Base-by-base conservation (phyloP, 2,797 vertebrate genomes). In the Spatula versicolor region DNA sequence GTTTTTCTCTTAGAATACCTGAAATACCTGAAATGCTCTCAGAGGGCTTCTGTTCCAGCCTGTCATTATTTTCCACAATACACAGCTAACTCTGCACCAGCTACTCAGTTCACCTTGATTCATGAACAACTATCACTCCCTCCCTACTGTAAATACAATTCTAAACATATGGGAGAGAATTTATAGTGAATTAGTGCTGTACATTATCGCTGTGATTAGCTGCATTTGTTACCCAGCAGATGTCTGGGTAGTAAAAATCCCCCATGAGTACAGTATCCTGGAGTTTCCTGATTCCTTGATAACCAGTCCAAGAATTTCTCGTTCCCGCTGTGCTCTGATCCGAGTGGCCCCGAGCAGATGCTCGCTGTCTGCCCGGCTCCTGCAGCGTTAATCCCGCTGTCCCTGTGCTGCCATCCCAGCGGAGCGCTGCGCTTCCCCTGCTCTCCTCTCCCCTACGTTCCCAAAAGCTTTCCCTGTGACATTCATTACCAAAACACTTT, bases 171-270 rank as follows among this genome's bases (percentile, higher is more conserved):
- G 95, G 92, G 79, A 92, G 72, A 68, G 75, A 83, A 88, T 66
- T 52, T 45, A 84, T 33, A 81, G 94, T 86, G 89, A 90, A 87
- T 87, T 68, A 82, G 63, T 14, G 25, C 43, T 73, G 64, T 48
- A 69, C 62, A 72, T 92, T 94, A 84, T 73, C 7, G 0, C 63
- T 7, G 4, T 95, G 95, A 96, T 97, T 95, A 97, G 94, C 95
- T 85, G 50, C 82, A 58, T 95, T 96, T 95, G 95, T 95, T 95
- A 97, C 78, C 81, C 94, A 81, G 88, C 96, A 96, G 95, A 94
- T 96, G 96, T 95, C 93, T 94, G 90, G 58, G 86, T 95, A 94
- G 90, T 96, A 95, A 95, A 93, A 86, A 71, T 74, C 58, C 88
- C 92, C 92, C 93, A 66, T 25, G 94, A 87, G 95, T 72, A 93